phyloP scores from a whole-genome alignment of 2,797 vertebrate genomes.

The Remorina albescens region DNA sequence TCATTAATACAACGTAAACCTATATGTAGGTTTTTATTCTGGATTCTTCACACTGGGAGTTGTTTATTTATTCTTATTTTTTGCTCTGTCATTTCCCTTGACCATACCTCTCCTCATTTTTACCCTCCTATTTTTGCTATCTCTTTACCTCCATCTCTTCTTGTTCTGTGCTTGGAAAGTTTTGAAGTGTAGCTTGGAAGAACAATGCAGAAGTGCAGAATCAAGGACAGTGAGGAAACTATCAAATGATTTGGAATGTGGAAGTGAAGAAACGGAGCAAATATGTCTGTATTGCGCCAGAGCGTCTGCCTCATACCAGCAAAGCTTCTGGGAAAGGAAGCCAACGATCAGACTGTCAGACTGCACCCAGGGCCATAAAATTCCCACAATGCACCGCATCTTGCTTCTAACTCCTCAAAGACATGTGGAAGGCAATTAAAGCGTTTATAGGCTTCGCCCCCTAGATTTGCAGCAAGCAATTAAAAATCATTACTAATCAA shows the following conservation, averaged over 20 bases:
- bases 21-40: slow-evolving; percentile 7
- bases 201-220: slow-evolving; percentile 50
- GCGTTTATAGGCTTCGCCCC: slow-evolving; percentile 80
- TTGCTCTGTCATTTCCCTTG: slow-evolving; percentile 33
- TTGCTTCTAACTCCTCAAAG: slow-evolving; percentile 79
- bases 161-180: slow-evolving; percentile 29
- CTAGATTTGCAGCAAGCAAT: slow-evolving; percentile 82
- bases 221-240: slow-evolving; percentile 59
- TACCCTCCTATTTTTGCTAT: slow-evolving; percentile 24
- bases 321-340: slow-evolving; percentile 77
- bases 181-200: slow-evolving; percentile 43
- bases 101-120: slow-evolving; percentile 15
- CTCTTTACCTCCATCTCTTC: slow-evolving; percentile 25
- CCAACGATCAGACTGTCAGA: slow-evolving; percentile 72
- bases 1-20: slow-evolving; percentile 38
- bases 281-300: slow-evolving; percentile 68
- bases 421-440: slow-evolving; percentile 81
- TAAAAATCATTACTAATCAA: slow-evolving; percentile 88
- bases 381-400: slow-evolving; percentile 65
- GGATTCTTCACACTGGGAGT: slow-evolving; percentile 19
- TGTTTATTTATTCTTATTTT: slow-evolving; percentile 39
- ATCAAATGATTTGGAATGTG: slow-evolving; percentile 60
- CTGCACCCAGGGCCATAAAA: slow-evolving; percentile 73
- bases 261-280: slow-evolving; percentile 60
- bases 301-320: slow-evolving; percentile 65